Conservation (phyloP, 2,888 invertebrate genomes). For the Xylota segnis region DNA sequence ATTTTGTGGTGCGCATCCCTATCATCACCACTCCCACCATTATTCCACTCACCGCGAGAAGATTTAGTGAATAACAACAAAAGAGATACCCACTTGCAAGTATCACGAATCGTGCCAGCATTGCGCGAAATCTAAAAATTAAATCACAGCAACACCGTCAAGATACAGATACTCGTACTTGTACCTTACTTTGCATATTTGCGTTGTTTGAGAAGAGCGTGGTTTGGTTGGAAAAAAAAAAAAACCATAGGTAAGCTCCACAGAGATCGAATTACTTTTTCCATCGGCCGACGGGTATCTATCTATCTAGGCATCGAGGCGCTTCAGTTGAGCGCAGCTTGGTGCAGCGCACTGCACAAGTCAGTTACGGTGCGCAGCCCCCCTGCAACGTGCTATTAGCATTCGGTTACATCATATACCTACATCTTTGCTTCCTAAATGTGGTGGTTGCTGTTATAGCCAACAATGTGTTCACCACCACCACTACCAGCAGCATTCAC, state of each 20-base stretch:
- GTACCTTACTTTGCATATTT: conserved; percentile 52
- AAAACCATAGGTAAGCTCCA: conserved; percentile 15
- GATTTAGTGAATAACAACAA: conserved; percentile 55
- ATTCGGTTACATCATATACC: conserved; percentile 60
- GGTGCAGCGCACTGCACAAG: conserved; percentile 47
- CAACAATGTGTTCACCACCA: conserved; percentile 16
- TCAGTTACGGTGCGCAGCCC: conserved; percentile 41
- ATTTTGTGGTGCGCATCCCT: conserved; percentile 56
- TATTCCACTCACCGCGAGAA: conserved; percentile 3
- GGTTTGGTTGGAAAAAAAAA: background rate
- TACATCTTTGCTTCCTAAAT: conserved; percentile 62
- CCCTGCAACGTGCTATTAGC: conserved; percentile 49
- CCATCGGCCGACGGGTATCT: conserved; percentile 36
- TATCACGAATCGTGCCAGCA: conserved; percentile 49
- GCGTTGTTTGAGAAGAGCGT: conserved; percentile 7
- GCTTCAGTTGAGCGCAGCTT: conserved; percentile 68
- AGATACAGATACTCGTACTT: conserved; percentile 37
- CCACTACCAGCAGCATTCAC: conserved; percentile 1
- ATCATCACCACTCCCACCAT: conserved; percentile 17
- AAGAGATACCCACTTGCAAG: conserved; percentile 1
- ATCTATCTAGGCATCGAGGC: conserved; percentile 62
- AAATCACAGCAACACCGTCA: conserved; percentile 37
- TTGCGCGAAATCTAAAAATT: conserved; percentile 54
- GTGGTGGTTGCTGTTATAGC: conserved; percentile 12
- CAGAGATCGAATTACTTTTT: conserved; percentile 66